A percentile compares a stretch with the other conserved stretches of the same genome.
phyloP scores from a whole-genome alignment of 2,113 vertebrate genomes.

The Riparia riparia region DNA sequence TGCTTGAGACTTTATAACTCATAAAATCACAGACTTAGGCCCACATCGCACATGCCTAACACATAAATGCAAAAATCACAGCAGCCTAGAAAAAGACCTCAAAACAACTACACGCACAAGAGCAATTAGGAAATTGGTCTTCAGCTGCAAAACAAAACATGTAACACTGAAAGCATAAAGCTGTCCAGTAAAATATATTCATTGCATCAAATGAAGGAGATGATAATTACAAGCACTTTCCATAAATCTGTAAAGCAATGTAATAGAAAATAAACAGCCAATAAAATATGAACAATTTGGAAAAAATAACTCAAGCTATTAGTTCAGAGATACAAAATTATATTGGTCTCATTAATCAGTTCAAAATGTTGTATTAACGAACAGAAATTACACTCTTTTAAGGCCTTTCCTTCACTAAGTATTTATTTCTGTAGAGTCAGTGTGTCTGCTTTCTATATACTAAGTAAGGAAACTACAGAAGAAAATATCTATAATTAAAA shows the following conservation, averaged over 20 bases:
- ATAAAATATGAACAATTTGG: conserved; percentile 39
- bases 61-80: neutral
- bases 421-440: neutral
- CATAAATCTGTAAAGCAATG: conserved; percentile 36
- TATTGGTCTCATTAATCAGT: conserved; percentile 58
- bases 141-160: neutral
- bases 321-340: conserved; percentile 51
- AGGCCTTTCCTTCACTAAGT: neutral
- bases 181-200: conserved; percentile 25
- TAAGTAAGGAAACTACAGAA: neutral
- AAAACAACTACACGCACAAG: neutral
- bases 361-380: neutral
- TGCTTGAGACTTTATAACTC: neutral
- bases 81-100: neutral
- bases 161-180: neutral
- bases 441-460: neutral
- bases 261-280: conserved; percentile 46
- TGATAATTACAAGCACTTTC: conserved; percentile 16
- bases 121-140: neutral
- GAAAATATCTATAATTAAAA: neutral
- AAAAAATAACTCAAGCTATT: conserved; percentile 34
- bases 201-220: conserved; percentile 6
- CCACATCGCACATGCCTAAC: neutral
- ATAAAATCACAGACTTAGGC: neutral
- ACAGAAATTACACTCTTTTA: neutral